A percentile compares a stretch with the other conserved stretches of the same genome.
These are phyloP conservation scores for Chascanopsetta lugubris DNA, from an alignment of 2,113 vertebrate genomes.

Conservation along the genomic window DNA sequence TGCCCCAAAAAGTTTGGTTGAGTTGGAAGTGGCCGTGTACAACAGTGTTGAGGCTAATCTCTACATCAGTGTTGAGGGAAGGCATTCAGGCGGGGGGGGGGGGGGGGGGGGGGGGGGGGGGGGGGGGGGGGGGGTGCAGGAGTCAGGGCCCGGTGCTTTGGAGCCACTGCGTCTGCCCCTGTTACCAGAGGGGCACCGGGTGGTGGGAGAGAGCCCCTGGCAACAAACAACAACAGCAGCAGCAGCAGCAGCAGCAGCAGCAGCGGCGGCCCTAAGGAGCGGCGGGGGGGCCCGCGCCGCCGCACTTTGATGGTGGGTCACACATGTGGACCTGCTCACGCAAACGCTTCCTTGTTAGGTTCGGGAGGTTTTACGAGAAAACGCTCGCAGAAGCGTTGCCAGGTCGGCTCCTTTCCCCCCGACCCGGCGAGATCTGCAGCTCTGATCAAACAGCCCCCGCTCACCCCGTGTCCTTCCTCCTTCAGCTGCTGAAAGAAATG, in stretches of 20 bases:
- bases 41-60: conserved; percentile 58
- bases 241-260: too few relatives aligned
- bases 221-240: conserved; percentile 72
- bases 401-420: neutral
- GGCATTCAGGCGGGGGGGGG: conserved; percentile 50
- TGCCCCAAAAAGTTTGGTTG: conserved; percentile 29
- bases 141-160: conserved; percentile 51
- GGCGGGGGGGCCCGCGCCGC: conserved; percentile 36
- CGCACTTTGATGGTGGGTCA: conserved; percentile 72
- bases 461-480: conserved; percentile 16
- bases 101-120: conserved; percentile 15
- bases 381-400: too few relatives aligned
- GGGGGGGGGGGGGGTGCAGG: conserved; percentile 29
- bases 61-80: conserved; percentile 66
- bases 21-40: conserved; percentile 53
- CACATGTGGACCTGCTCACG: conserved; percentile 77
- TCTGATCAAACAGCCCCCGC: conserved; percentile 40
- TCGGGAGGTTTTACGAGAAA: conserved; percentile 42
- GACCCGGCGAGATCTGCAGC: conserved; percentile 37
- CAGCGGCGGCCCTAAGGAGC: too few relatives aligned
- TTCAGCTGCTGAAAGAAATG: conserved; percentile 18
- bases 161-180: conserved; percentile 75
- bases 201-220: conserved; percentile 53
- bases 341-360: conserved; percentile 51
- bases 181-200: conserved; percentile 49